Evolutionary conservation across 2,888 invertebrate genomes (phyloP).

Genomic region (Melitaea athalia): DNA sequence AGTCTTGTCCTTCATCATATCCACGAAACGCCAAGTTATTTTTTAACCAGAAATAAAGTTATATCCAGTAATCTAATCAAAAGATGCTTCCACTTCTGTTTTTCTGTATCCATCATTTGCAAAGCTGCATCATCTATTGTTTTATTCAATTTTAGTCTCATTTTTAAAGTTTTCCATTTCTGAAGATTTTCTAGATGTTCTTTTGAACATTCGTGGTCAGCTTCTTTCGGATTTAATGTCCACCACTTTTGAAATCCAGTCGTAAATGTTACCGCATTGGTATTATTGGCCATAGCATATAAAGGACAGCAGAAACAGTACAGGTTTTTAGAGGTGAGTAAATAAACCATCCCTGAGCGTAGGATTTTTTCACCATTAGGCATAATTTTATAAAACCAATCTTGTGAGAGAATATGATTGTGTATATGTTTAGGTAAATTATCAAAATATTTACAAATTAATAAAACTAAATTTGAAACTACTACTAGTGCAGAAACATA

Average conservation of each 20-base stretch:
- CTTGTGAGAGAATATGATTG: constrained; percentile 23
- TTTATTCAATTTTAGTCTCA: constrained; percentile 16
- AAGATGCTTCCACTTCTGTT: constrained; percentile 19
- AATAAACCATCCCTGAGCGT: too few relatives aligned
- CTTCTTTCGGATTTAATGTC: constrained; percentile 16
- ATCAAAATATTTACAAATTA: too few relatives aligned
- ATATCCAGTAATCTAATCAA: constrained; percentile 14
- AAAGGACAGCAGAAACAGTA: too few relatives aligned
- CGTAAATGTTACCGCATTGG: constrained; percentile 14
- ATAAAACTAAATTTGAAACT: too few relatives aligned
- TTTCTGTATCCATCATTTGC: constrained; percentile 15
- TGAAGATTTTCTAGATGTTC: constrained; percentile 19
- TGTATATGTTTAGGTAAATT: too few relatives aligned
- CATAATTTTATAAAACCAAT: constrained; percentile 29
- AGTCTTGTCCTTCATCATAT: constrained; percentile 8
- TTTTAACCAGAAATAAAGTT: constrained; percentile 11
- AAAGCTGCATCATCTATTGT: constrained; percentile 19
- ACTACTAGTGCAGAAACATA: too few relatives aligned
- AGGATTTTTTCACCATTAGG: constrained; percentile 30
- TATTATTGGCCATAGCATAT: constrained; percentile 15
- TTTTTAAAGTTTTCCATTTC: constrained; percentile 18
- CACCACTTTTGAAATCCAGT: constrained; percentile 22
- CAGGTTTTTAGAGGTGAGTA: too few relatives aligned
- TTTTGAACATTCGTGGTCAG: constrained; percentile 14
- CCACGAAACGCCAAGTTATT: constrained; percentile 11